Conservation (phyloP, 2,797 vertebrate species). For the Melanotaenia trifasciata region DNA sequence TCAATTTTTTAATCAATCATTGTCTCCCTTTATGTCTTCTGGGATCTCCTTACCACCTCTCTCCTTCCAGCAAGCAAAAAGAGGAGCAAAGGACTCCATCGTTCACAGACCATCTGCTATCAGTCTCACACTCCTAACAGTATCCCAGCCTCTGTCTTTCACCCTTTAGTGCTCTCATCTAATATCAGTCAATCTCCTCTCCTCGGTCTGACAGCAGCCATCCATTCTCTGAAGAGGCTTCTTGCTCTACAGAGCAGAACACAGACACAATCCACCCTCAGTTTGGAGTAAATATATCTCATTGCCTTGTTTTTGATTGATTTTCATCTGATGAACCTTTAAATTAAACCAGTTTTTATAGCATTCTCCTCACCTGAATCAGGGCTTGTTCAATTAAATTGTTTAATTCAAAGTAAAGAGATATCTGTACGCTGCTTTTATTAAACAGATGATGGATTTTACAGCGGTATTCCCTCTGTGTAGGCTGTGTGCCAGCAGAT, state of each 20-base stretch:
- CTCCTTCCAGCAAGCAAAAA: slow-evolving; percentile 24
- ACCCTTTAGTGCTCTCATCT: slow-evolving; percentile 34
- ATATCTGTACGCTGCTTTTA: slow-evolving; percentile 11
- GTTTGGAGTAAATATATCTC: slow-evolving; percentile 24
- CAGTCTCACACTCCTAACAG: slow-evolving; percentile 43
- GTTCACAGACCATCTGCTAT: slow-evolving; percentile 39
- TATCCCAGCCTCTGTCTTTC: slow-evolving; percentile 43
- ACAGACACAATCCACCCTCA: not conserved
- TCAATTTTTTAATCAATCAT: slow-evolving; percentile 51
- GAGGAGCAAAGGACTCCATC: slow-evolving; percentile 37
- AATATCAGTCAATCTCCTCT: slow-evolving; percentile 42
- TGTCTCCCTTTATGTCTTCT: slow-evolving; percentile 21
- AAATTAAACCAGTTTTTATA: slow-evolving; percentile 11
- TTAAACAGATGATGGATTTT: not conserved
- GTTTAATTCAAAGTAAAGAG: slow-evolving; percentile 28
- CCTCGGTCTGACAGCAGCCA: slow-evolving; percentile 54
- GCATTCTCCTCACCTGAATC: not conserved
- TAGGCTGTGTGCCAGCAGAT: slow-evolving; percentile 27
- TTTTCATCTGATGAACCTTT: slow-evolving; percentile 12
- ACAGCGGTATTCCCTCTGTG: slow-evolving; percentile 5
- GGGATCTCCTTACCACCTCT: slow-evolving; percentile 21
- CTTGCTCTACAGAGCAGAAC: slow-evolving; percentile 18
- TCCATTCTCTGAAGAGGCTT: slow-evolving; percentile 49
- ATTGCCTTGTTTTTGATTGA: slow-evolving; percentile 2
- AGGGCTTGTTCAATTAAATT: slow-evolving; percentile 15